Evolutionary conservation across 2,113 vertebrate species (phyloP).

Genomic region (Chauna torquata): DNA sequence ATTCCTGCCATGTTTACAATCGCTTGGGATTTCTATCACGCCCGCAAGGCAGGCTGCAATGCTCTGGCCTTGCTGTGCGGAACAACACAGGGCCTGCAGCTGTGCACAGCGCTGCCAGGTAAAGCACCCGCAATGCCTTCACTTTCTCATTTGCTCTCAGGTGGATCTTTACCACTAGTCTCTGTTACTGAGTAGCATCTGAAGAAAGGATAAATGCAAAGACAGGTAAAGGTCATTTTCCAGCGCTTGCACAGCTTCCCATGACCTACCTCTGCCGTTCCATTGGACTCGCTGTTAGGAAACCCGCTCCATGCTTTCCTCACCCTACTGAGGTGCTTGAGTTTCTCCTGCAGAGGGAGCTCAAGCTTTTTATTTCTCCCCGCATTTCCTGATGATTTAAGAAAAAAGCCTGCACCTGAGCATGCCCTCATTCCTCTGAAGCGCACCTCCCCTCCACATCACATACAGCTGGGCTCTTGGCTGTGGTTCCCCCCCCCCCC

Average conservation of each 20-base stretch:
- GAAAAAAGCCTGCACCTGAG: neutral
- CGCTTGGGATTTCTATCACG: neutral
- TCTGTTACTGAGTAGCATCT: neutral
- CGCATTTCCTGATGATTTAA: neutral
- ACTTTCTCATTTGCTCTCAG: neutral
- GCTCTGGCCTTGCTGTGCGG: neutral
- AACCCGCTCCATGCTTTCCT: neutral
- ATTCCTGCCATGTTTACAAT: neutral
- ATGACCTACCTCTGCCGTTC: neutral
- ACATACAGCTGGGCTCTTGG: too few relatives aligned
- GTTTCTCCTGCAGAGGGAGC: conserved; percentile 34
- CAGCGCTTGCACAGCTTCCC: neutral
- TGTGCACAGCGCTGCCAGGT: fast-evolving
- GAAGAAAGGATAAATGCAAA: neutral
- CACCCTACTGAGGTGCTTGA: neutral
- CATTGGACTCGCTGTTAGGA: fast-evolving
- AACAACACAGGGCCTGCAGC: neutral
- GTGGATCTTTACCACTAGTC: neutral
- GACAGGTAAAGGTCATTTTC: neutral
- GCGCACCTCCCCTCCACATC: neutral
- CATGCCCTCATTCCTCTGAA: neutral
- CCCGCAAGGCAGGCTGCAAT: too few relatives aligned
- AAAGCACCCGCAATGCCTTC: neutral
- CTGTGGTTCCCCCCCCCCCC: too few relatives aligned
- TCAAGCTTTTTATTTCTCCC: neutral